Base-by-base conservation (phyloP, 30 jellyfish, hydroid and myxozoan genomes). In the Sanderia malayensis region DNA sequence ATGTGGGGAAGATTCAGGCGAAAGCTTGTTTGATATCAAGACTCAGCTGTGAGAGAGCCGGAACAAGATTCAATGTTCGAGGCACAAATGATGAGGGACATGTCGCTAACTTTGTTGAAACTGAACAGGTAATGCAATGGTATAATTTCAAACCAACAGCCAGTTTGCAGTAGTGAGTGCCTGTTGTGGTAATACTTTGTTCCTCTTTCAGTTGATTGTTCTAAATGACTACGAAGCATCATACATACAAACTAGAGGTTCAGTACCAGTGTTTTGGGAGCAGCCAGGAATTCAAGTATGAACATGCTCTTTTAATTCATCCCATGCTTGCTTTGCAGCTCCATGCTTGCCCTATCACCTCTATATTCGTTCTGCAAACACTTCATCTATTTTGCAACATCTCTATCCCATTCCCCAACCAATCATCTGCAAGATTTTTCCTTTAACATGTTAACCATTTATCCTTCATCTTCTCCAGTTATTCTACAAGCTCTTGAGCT, bases 241-340 rank as follows among this genome's bases (percentile, higher is more conserved):
- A 2, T 93, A 84, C 44, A 63, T 86, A 44, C 99, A 93, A 71
- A 86, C 95, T 22, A 44, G 99, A 30, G 99, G 99, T 52, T 93
- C 99, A 20, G 99, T 93, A 0, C 99, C 99, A 9, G 82, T 93
- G 20, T 93, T 93, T 83, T 93, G 99, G 99, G 95, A 86, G 78
- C 99, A 93, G 55, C 92, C 99, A 19, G 96, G 96, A 18, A 96
- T 85, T 10, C 98, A 90, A 88, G 98, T 83, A 67, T 25, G 84
- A 31, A 32, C 11, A n/a, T n/a, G n/a, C n/a, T n/a, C 58, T 31
- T 41, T 15, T 32, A 11, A 31, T 3, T 11, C 24, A 2, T 41
- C 31, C 70, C 31, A 11, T 30, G 13, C 27, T 13, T 11, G 15
- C 27, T 8, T 11, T 11, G 13, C 23, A 8, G 20, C 8, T 58